A percentile compares a stretch with the other conserved stretches of the same genome.
Evolutionary conservation across 2,797 vertebrate species (phyloP).

Genomic region (Crossoptilon crossoptilon): DNA sequence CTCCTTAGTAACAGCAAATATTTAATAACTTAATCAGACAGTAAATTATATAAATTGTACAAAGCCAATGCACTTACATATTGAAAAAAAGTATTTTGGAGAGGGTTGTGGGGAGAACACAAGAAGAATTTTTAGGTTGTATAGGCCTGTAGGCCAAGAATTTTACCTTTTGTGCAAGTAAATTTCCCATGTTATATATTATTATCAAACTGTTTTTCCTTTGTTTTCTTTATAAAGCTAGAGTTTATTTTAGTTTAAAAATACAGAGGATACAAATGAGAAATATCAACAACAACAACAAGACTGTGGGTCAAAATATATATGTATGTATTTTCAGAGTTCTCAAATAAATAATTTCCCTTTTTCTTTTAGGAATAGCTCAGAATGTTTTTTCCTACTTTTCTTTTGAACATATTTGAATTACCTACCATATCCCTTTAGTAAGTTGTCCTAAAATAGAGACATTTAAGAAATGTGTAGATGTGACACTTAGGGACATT

Average conservation of each 20-base stretch:
- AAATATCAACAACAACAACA: too few species aligned
- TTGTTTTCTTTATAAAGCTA: neutral
- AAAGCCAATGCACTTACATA: fast-evolving
- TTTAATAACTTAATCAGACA: neutral
- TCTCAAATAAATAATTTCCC: too few species aligned
- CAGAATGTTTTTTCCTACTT: too few species aligned
- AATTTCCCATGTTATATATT: neutral
- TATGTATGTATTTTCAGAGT: too few species aligned
- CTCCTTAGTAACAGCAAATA: neutral
- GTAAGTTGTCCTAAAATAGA: too few species aligned
- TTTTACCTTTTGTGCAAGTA: neutral
- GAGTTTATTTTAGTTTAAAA: neutral
- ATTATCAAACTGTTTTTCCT: neutral
- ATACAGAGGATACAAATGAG: neutral
- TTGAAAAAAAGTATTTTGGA: neutral
- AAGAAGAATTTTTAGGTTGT: neutral
- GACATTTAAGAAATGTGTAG: too few species aligned
- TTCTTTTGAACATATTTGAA: too few species aligned
- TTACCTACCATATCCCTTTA: too few species aligned
- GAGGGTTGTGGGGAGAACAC: too few species aligned
- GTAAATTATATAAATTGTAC: neutral
- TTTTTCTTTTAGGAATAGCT: too few species aligned
- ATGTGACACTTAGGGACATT: too few species aligned
- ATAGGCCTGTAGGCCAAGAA: fast-evolving
- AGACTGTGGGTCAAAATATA: too few species aligned